These are phyloP conservation scores for Saguinus midas DNA, from an alignment of 2,113 vertebrate species.

Conservation along the genomic window DNA sequence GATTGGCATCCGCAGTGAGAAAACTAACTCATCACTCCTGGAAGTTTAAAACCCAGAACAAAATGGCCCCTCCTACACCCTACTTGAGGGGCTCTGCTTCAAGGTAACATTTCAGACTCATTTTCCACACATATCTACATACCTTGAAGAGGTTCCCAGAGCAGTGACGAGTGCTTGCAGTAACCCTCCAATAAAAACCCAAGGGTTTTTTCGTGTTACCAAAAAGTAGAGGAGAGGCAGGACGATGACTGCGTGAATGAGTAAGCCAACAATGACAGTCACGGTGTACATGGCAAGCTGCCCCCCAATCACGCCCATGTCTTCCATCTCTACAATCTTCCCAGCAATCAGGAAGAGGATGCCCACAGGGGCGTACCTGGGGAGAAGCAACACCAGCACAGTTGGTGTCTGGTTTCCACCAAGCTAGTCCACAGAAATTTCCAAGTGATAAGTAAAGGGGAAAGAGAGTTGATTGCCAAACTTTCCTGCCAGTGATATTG, in stretches of 20 bases:
- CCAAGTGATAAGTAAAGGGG: background rate
- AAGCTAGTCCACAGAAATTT: background rate
- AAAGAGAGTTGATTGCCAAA: background rate
- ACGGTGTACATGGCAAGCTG: conserved; percentile 98
- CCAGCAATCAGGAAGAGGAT: conserved; percentile 98
- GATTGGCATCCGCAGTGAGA: background rate
- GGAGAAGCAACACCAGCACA: background rate
- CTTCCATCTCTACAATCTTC: conserved; percentile 99
- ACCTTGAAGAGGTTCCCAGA: conserved; percentile 98
- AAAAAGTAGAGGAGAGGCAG: conserved; percentile 96
- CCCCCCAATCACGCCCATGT: conserved; percentile 96
- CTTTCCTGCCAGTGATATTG: background rate
- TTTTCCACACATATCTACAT: background rate
- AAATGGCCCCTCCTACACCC: background rate
- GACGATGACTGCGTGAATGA: conserved; percentile 93
- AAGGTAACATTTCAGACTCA: background rate
- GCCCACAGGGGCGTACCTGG: conserved; percentile 95
- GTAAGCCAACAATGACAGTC: conserved; percentile 94
- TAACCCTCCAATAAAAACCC: conserved; percentile 95
- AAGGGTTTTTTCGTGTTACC: conserved; percentile 95
- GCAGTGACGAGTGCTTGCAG: conserved; percentile 96
- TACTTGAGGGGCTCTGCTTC: background rate
- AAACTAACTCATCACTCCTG: background rate
- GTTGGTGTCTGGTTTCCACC: background rate
- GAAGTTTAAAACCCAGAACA: background rate